phyloP scores from a whole-genome alignment of 2,888 invertebrate genomes.

The Acrobasis repandana region DNA sequence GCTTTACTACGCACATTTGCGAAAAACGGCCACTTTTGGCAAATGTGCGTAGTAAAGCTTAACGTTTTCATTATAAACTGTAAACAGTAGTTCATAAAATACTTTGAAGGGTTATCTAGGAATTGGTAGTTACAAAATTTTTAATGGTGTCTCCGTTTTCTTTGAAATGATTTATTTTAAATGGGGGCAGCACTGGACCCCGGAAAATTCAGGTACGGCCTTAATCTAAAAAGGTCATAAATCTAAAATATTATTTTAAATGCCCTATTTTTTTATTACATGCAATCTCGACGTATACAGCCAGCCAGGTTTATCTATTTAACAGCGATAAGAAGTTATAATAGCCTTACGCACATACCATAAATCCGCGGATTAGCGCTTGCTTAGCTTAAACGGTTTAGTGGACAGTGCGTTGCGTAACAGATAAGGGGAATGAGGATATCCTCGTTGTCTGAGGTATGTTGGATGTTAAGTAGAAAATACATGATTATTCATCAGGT shows the following conservation, averaged over 20 bases:
- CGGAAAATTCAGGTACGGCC: no score
- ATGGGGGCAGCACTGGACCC: no score
- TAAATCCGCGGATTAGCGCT: constrained; percentile 4
- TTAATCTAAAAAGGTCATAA: no score
- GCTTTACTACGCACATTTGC: no score
- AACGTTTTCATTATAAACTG: no score
- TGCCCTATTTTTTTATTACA: neutral
- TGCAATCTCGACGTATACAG: constrained; percentile 4
- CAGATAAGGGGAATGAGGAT: constrained; percentile 6
- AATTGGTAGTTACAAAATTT: no score
- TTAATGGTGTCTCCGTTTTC: no score
- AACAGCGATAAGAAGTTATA: constrained; percentile 9
- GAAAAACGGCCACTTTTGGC: no score
- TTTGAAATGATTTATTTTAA: no score
- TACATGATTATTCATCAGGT: neutral
- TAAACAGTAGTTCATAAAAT: no score
- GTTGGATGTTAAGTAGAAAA: neutral
- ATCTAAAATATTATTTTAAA: neutral
- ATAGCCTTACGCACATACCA: constrained; percentile 5
- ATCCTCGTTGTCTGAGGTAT: constrained; percentile 1
- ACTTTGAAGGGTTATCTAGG: no score
- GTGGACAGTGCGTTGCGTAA: constrained; percentile 12
- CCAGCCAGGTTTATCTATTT: constrained; percentile 18
- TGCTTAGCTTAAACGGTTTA: constrained; percentile 9
- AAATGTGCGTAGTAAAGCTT: no score